Evolutionary conservation across 2,797 vertebrate species (phyloP).

Genomic region (Cygnus olor): DNA sequence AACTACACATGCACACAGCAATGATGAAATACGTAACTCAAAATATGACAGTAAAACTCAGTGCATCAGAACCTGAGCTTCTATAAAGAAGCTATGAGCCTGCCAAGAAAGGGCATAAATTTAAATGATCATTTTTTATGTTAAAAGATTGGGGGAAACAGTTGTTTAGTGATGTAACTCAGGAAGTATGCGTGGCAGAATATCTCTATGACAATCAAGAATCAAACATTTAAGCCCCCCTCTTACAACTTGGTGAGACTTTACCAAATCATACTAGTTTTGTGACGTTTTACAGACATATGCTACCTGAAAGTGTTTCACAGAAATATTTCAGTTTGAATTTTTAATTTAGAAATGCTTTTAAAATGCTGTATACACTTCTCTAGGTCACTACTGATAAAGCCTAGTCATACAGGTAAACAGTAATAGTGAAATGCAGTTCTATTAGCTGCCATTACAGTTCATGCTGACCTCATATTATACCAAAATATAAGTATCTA

Average conservation of each 20-base stretch:
- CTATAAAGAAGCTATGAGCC: background rate
- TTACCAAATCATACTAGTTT: background rate
- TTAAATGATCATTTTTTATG: background rate
- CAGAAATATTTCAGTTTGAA: background rate
- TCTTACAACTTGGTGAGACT: background rate
- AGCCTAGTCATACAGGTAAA: background rate
- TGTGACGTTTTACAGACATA: background rate
- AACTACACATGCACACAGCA: background rate
- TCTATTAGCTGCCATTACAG: background rate
- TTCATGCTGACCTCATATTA: background rate
- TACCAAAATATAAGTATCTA: background rate
- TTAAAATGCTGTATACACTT: background rate
- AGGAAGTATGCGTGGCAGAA: background rate
- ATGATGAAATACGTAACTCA: background rate
- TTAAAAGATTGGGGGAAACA: background rate
- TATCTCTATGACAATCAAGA: background rate
- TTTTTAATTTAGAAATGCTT: background rate
- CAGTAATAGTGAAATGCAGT: background rate
- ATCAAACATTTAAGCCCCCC: rapidly evolving
- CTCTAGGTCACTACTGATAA: background rate
- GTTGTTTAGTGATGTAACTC: background rate
- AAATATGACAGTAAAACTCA: background rate
- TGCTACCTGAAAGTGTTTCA: background rate
- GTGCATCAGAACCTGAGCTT: background rate
- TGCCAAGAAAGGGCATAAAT: background rate